Percentiles rank a stretch among this genome's conserved stretches.
Conservation (phyloP, 2,888 invertebrate species). For the Osmoderma eremita region DNA sequence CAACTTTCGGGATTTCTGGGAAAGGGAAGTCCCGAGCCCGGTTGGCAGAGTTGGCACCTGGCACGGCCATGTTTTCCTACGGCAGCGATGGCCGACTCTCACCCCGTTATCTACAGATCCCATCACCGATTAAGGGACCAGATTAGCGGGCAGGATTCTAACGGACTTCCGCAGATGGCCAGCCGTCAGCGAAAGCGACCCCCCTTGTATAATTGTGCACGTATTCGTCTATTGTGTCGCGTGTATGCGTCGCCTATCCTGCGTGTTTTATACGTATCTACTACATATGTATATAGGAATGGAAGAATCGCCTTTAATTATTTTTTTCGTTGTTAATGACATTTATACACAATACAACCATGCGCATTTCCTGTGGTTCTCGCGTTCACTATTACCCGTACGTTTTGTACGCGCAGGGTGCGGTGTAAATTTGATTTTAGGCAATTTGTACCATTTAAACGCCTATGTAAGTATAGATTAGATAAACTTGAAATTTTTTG, state of each 20-base stretch:
- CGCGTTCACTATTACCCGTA: too few relatives aligned
- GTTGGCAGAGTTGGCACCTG: slow-evolving; percentile 57
- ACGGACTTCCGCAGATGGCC: slow-evolving; percentile 65
- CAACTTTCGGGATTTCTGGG: too few relatives aligned
- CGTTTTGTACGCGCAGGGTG: too few relatives aligned
- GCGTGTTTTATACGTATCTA: not conserved
- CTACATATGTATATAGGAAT: not conserved
- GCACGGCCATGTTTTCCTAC: slow-evolving; percentile 61
- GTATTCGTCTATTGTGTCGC: slow-evolving; percentile 24
- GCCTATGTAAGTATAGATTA: too few relatives aligned
- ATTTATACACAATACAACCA: slow-evolving; percentile 5
- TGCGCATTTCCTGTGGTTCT: slow-evolving; percentile 9
- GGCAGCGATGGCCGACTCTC: slow-evolving; percentile 61
- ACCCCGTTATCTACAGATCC: slow-evolving; percentile 58
- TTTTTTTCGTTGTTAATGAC: slow-evolving; percentile 28
- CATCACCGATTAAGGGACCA: slow-evolving; percentile 59
- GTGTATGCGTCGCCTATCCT: not conserved
- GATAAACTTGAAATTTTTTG: too few relatives aligned
- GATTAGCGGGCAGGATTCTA: slow-evolving; percentile 62
- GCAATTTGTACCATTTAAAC: too few relatives aligned
- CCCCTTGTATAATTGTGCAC: slow-evolving; percentile 32
- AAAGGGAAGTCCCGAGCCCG: too few relatives aligned
- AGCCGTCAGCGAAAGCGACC: slow-evolving; percentile 40
- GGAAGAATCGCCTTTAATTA: too few relatives aligned
- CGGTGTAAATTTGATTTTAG: too few relatives aligned